A percentile compares a stretch with the other conserved stretches of the same genome.
phyloP scores from a whole-genome alignment of 2,797 vertebrate species.

The Phrynocephalus vlangalii region DNA sequence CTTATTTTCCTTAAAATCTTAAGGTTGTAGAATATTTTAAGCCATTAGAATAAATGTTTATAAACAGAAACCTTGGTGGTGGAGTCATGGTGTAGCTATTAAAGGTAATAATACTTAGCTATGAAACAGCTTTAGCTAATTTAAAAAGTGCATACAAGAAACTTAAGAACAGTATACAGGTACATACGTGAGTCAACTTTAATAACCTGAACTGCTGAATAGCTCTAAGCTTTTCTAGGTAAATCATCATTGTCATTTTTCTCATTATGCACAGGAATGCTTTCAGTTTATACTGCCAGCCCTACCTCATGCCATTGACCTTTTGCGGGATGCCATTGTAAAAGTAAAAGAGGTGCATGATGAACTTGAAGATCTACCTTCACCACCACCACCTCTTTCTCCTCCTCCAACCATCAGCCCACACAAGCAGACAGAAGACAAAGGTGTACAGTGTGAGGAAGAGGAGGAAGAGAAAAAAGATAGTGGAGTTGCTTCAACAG shows the following conservation, averaged over 20 bases:
- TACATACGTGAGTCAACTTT: background rate
- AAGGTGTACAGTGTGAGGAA: constrained; percentile 98
- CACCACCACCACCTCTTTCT: constrained; percentile 95
- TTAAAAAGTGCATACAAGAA: constrained; percentile 1
- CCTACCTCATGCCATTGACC: constrained; percentile 98
- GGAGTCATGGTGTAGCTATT: background rate
- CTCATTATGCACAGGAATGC: constrained; percentile 88
- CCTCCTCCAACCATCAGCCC: constrained; percentile 94
- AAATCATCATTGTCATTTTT: constrained; percentile 64
- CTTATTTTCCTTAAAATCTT: background rate
- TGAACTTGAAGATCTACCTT: constrained; percentile 97
- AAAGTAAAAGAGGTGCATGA: constrained; percentile 97
- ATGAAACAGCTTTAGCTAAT: constrained; percentile 12
- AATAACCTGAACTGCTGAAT: constrained; percentile 35
- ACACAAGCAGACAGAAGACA: constrained; percentile 95
- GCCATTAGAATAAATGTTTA: background rate
- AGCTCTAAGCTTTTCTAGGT: constrained; percentile 25
- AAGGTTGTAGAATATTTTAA: constrained; percentile 6
- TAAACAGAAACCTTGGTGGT: constrained; percentile 36
- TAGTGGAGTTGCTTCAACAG: constrained; percentile 97
- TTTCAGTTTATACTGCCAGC: constrained; percentile 99
- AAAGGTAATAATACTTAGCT: constrained; percentile 14
- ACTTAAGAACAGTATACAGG: constrained; percentile 3
- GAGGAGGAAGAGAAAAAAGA: constrained; percentile 99
- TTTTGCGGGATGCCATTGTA: constrained; percentile 97